Evolutionary conservation across 2,113 vertebrate genomes (phyloP).

Genomic region (Malurus alboscapulatus): DNA sequence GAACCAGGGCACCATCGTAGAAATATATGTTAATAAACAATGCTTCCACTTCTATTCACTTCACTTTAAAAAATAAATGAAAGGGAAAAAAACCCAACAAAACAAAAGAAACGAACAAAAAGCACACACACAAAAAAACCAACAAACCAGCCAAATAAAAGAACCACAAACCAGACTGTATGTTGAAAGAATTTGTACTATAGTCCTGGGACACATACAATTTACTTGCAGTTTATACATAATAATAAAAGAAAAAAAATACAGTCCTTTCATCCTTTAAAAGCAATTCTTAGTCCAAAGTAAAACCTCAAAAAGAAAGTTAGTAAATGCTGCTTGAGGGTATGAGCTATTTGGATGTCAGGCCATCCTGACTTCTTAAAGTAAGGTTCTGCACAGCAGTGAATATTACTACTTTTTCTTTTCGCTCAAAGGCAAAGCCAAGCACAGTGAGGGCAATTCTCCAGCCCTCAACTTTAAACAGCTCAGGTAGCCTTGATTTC

Average conservation of each 20-base stretch:
- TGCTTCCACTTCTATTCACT: background rate
- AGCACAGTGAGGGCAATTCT: background rate
- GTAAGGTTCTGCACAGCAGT: background rate
- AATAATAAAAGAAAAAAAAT: background rate
- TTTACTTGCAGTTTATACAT: background rate
- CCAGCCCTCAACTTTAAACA: background rate
- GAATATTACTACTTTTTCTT: background rate
- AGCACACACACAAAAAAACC: background rate
- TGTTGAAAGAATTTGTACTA: background rate
- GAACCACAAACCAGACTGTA: background rate
- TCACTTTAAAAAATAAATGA: background rate
- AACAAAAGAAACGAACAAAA: background rate
- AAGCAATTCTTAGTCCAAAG: background rate
- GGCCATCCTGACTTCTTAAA: background rate
- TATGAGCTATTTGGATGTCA: background rate
- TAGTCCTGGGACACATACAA: background rate
- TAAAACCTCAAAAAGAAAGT: background rate
- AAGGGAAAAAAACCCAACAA: fast-evolving
- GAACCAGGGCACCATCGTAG: background rate
- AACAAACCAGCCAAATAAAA: background rate
- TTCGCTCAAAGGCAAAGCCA: background rate
- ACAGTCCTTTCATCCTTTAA: background rate
- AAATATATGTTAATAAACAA: background rate
- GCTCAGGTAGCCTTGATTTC: background rate
- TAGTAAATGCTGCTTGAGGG: background rate